Evolutionary conservation across 2,797 vertebrate species (phyloP).

Genomic region (Tympanoctomys barrerae): DNA sequence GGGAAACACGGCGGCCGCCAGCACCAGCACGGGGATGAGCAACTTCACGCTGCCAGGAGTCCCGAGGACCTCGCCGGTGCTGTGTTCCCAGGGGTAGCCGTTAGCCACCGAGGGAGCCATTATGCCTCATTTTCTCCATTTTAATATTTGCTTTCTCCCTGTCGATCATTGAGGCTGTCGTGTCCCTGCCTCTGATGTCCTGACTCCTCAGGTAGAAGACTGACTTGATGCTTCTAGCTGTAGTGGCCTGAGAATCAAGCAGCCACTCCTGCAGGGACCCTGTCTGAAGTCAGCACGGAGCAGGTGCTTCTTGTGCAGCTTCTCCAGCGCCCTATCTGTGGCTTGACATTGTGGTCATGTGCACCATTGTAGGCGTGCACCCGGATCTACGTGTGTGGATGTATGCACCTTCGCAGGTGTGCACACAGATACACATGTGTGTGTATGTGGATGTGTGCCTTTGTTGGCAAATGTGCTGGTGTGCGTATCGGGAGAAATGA

Average conservation of each 20-base stretch:
- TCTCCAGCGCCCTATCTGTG: neutral
- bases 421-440: neutral
- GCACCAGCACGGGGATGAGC: no score
- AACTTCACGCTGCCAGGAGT: fast-evolving
- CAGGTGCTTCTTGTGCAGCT: neutral
- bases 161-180: neutral
- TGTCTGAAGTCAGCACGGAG: neutral
- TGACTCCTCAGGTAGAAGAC: neutral
- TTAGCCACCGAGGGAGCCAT: neutral
- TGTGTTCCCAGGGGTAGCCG: neutral
- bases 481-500: neutral
- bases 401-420: neutral
- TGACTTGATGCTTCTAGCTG: neutral
- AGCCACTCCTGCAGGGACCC: neutral
- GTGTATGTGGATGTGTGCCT: fast-evolving
- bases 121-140: neutral
- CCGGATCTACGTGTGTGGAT: neutral
- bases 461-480: neutral
- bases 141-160: neutral
- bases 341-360: neutral
- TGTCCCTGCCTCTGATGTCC: neutral
- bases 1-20: neutral
- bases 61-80: fast-evolving
- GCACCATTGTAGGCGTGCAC: neutral
- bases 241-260: neutral